A percentile compares a stretch with the other conserved stretches of the same genome.
These are phyloP conservation scores for Smittia aterrima DNA, from an alignment of 2,888 invertebrate genomes.

Conservation along the genomic window DNA sequence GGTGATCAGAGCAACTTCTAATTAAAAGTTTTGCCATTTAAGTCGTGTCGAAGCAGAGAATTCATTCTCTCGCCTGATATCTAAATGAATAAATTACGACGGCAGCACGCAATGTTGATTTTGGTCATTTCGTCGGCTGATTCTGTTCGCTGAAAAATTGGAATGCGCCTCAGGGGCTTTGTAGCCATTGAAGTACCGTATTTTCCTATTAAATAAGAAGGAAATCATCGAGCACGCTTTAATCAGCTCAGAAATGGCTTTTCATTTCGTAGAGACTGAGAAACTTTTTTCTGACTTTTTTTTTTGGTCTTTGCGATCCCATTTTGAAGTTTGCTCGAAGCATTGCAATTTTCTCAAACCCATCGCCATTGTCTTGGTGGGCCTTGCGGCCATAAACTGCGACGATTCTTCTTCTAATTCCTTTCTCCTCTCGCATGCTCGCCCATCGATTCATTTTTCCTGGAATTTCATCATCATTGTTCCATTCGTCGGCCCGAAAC, in stretches of 20 bases:
- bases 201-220: constrained; percentile 30
- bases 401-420: constrained; percentile 9
- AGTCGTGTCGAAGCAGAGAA: too few species aligned
- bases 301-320: not conserved
- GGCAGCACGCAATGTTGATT: constrained; percentile 35
- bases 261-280: too few species aligned
- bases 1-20: not conserved
- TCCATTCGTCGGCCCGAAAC: not conserved
- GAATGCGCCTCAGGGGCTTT: not conserved
- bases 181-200: not conserved
- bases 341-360: constrained; percentile 12
- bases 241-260: constrained; percentile 7
- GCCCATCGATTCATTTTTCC: not conserved
- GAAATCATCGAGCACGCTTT: constrained; percentile 24
- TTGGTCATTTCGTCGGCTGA: constrained; percentile 14
- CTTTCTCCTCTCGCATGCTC: not conserved
- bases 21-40: not conserved
- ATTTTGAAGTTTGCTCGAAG: not conserved
- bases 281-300: too few species aligned
- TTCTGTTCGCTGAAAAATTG: not conserved
- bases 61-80: not conserved
- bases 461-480: constrained; percentile 38
- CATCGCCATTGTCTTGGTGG: not conserved
- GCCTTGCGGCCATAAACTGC: constrained; percentile 25
- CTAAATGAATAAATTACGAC: constrained; percentile 25